Evolutionary conservation across 2,113 vertebrate species (phyloP), one percentile per base, ranked within the genome.

Genomic region (Sinocyclocheilus rhinocerous): DNA sequence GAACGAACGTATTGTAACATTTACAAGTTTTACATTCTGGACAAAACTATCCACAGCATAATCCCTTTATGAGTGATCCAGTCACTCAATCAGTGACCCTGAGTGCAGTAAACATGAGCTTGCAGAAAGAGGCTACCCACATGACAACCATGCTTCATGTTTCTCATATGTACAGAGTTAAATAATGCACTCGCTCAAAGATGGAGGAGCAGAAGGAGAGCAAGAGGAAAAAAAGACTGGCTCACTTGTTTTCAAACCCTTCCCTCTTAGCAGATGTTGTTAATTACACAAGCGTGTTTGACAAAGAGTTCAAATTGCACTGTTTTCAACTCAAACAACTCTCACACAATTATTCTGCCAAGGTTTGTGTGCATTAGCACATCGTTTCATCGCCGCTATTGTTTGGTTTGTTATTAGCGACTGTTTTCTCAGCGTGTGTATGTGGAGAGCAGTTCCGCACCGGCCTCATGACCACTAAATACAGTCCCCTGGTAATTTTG

Each of bases 321-420:
- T 95, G 94, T 95, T 96, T 96, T 95, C 94, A 93, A 90, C 93
- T 93, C 94, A 96, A 97, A 96, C 94, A 93, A 90, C 93, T 93
- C 94, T 96, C 97, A 96, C 93, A 93, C 95, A 96, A 96, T 96
- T 97, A 96, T 94, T 95, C 95, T 95, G 95, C 95, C 95, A 96
- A 94, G 91, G 94, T 95, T 94, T 95, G 95, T 95, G 92, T 94
- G 91, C 94, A 92, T 95, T 96, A 94, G 95, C 95, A 95, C 92
- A 84, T 90, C 88, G 90, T 93, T 94, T 93, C 91, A 90, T 92
- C 94, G 94, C 93, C 76, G 90, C 90, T 93, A 94, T 95, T 96
- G 95, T 97, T 97, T 97, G 96, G 94, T 92, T 96, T 96, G 95
- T 96, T 96, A 96, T 97, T 97, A 97, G 94, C 93, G 94, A 93